Percentiles rank a stretch among this genome's conserved stretches.
Conservation (phyloP, 1,140 invertebrate species). For the Drosophila simulans region DNA sequence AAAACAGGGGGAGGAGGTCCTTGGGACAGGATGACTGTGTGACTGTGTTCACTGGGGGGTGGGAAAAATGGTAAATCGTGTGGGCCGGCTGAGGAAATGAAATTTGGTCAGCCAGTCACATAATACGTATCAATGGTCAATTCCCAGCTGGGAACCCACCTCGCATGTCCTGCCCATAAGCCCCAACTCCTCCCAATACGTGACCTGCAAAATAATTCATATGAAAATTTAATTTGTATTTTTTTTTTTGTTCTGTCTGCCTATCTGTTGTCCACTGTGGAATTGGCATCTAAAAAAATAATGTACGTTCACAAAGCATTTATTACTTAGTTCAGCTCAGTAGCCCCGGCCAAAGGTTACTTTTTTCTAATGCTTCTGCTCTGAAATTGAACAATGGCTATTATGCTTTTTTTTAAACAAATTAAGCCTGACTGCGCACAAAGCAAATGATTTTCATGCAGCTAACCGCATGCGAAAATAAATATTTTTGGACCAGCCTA, state of each 20-base stretch:
- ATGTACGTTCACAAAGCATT: constrained; percentile 12
- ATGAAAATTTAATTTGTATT: constrained; percentile 81
- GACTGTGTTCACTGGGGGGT: too few relatives aligned
- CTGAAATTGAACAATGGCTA: constrained; percentile 10
- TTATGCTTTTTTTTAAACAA: constrained; percentile 5
- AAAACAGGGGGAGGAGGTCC: background rate
- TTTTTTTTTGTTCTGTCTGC: constrained; percentile 4
- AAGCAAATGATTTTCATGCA: constrained; percentile 68
- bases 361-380: constrained; percentile 12
- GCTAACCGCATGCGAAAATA: constrained; percentile 75
- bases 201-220: constrained; percentile 80
- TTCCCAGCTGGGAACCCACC: constrained; percentile 21
- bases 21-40: too few relatives aligned
- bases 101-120: constrained; percentile 65
- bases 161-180: constrained; percentile 5
- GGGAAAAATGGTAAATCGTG: too few relatives aligned
- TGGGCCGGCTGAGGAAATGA: constrained; percentile 24
- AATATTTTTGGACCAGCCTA: constrained; percentile 62
- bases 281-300: constrained; percentile 24
- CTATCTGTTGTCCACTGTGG: constrained; percentile 6
- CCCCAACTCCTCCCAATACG: constrained; percentile 36
- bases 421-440: constrained; percentile 15
- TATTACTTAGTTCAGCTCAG: constrained; percentile 7
- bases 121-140: constrained; percentile 80
- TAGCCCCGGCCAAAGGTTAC: constrained; percentile 2